These are phyloP conservation scores for Marronus borbonicus DNA, from an alignment of 2,888 invertebrate species.

Conservation along the genomic window DNA sequence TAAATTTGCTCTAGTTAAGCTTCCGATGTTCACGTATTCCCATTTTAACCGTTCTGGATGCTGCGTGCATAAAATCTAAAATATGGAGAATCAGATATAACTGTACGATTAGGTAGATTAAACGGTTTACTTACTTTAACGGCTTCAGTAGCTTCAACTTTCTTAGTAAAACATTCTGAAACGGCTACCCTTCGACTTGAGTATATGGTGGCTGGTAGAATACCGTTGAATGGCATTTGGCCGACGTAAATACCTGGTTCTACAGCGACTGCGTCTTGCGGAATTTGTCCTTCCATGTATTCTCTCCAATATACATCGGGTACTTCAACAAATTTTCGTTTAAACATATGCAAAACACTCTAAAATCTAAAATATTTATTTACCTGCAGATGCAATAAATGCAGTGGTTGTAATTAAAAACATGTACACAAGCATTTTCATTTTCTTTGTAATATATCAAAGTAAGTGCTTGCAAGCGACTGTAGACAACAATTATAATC, in stretches of 20 bases:
- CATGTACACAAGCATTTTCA: no score
- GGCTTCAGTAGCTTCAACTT: background rate
- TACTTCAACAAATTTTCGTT: background rate
- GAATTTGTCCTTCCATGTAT: background rate
- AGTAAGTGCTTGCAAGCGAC: no score
- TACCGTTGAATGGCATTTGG: slow-evolving; percentile 28
- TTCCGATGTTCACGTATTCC: background rate
- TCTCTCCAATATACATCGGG: slow-evolving; percentile 30
- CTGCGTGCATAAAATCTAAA: slow-evolving; percentile 5
- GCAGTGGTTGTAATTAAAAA: no score
- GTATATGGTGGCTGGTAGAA: slow-evolving; percentile 21
- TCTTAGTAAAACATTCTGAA: slow-evolving; percentile 13
- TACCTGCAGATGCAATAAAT: no score
- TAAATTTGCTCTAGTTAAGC: background rate
- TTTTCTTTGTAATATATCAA: no score
- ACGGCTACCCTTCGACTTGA: background rate
- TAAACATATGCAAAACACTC: background rate
- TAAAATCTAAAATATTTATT: no score
- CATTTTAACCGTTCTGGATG: background rate
- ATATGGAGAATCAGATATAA: background rate
- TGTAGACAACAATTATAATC: no score
- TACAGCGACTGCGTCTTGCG: slow-evolving; percentile 1
- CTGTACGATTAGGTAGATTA: background rate
- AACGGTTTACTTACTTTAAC: slow-evolving; percentile 5
- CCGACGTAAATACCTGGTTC: slow-evolving; percentile 1